Evolutionary conservation across 2,888 invertebrate genomes (phyloP).

Genomic region (Hypercompe scribonia): DNA sequence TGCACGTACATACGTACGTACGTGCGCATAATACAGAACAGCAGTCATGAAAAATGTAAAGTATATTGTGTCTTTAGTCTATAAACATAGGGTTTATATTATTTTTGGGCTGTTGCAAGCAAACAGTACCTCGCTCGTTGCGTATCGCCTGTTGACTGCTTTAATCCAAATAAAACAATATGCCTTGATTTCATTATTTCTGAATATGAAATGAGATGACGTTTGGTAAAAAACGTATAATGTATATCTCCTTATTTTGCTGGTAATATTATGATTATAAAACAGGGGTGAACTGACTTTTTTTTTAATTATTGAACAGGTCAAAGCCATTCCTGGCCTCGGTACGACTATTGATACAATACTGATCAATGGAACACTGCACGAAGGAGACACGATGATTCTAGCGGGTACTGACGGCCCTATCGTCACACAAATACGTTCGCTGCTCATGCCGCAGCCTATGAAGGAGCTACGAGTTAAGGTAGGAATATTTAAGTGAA

Average conservation of each 20-base stretch:
- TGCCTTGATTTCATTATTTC: too few species aligned
- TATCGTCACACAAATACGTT: conserved; percentile 98
- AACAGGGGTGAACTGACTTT: background rate
- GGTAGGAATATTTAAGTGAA: conserved; percentile 83
- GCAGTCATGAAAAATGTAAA: too few species aligned
- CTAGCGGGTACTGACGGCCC: conserved; percentile 99
- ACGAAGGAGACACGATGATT: conserved; percentile 97
- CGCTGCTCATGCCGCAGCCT: conserved; percentile 98
- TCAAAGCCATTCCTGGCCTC: conserved; percentile 98
- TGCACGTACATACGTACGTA: too few species aligned
- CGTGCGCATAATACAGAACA: too few species aligned
- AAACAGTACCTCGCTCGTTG: too few species aligned
- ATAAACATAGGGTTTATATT: background rate
- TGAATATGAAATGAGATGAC: too few species aligned
- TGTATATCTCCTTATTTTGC: background rate
- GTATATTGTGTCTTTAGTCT: too few species aligned
- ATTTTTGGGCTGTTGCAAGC: too few species aligned
- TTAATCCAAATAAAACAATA: too few species aligned
- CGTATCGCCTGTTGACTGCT: too few species aligned
- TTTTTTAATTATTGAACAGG: conserved; percentile 71
- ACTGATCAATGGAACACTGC: conserved; percentile 97
- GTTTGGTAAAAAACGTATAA: background rate
- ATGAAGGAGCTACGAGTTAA: conserved; percentile 99
- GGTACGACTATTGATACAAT: conserved; percentile 99
- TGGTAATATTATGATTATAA: background rate